These are phyloP conservation scores for Drosophila recens DNA, from an alignment of 2,888 invertebrate genomes.

Conservation along the genomic window DNA sequence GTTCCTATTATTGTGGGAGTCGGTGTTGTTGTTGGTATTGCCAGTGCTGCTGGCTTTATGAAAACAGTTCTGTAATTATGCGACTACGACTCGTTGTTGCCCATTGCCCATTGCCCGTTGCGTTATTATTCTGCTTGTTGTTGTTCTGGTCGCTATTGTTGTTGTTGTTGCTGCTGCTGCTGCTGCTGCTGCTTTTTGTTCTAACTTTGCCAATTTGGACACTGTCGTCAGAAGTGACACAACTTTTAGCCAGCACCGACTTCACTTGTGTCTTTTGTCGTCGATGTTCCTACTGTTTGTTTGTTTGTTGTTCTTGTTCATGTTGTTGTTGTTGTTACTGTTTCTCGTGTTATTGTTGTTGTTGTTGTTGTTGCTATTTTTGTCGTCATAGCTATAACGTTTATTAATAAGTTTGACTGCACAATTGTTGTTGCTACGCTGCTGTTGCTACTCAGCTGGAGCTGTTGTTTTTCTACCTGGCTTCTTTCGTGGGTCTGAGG, in stretches of 20 bases:
- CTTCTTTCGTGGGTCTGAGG: slow-evolving; percentile 14
- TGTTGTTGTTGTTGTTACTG: slow-evolving; percentile 24
- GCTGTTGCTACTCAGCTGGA: slow-evolving; percentile 60
- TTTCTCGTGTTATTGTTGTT: not conserved
- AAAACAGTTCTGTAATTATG: slow-evolving; percentile 58
- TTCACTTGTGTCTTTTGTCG: slow-evolving; percentile 55
- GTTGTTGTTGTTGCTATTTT: slow-evolving; percentile 17
- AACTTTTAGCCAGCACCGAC: slow-evolving; percentile 52
- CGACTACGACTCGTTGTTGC: slow-evolving; percentile 30
- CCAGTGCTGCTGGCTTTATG: slow-evolving; percentile 26
- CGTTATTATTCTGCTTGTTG: slow-evolving; percentile 7
- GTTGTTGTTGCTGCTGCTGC: slow-evolving; percentile 16
- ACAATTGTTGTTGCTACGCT: slow-evolving; percentile 59
- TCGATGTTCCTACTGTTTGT: slow-evolving; percentile 32
- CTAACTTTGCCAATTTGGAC: slow-evolving; percentile 78
- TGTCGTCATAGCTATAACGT: slow-evolving; percentile 70
- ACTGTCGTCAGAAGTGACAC: slow-evolving; percentile 62
- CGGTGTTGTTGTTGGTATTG: slow-evolving; percentile 18
- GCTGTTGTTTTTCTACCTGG: slow-evolving; percentile 47
- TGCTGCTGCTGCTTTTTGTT: slow-evolving; percentile 56
- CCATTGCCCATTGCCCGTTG: slow-evolving; percentile 19
- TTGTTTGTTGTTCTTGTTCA: slow-evolving; percentile 26
- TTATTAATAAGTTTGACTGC: slow-evolving; percentile 74
- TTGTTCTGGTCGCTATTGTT: slow-evolving; percentile 11
- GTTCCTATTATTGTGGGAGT: slow-evolving; percentile 13